These are phyloP conservation scores for Fulmarus glacialis DNA, from an alignment of 2,113 vertebrate species.

Conservation along the genomic window DNA sequence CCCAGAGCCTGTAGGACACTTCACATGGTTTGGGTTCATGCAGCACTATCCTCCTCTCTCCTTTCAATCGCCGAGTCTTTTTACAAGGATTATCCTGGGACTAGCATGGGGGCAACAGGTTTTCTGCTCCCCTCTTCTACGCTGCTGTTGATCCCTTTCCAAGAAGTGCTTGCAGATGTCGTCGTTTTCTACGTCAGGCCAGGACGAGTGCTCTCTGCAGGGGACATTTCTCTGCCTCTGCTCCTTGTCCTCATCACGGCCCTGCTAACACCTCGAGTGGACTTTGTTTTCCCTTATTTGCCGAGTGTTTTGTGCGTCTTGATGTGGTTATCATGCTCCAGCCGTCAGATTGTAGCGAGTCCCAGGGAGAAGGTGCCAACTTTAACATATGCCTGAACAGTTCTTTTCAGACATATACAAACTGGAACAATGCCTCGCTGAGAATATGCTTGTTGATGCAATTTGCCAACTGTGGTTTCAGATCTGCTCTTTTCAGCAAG, in stretches of 20 bases:
- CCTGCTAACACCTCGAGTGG: not conserved
- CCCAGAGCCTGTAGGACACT: not conserved
- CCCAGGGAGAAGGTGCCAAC: conserved; percentile 62
- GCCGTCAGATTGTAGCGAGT: conserved; percentile 43
- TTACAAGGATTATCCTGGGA: not conserved
- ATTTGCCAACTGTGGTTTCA: conserved; percentile 69
- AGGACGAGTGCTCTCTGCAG: not conserved
- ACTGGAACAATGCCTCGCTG: conserved; percentile 66
- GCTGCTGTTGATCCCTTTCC: not conserved
- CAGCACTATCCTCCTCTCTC: not conserved
- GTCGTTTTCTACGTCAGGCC: rapidly evolving
- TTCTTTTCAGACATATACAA: conserved; percentile 71
- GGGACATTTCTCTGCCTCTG: not conserved
- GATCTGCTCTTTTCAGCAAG: conserved; percentile 68
- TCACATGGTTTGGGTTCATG: not conserved
- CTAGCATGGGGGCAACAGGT: not conserved
- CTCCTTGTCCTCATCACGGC: not conserved
- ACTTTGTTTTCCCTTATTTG: conserved; percentile 20
- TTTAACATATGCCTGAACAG: conserved; percentile 66
- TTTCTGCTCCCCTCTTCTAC: not conserved
- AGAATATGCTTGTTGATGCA: conserved; percentile 68
- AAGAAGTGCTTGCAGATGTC: not conserved
- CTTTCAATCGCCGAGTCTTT: rapidly evolving
- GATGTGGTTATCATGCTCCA: not conserved
- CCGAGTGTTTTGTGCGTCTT: not conserved